phyloP scores from a whole-genome alignment of 1,140 invertebrate genomes.

The Limonius californicus region DNA sequence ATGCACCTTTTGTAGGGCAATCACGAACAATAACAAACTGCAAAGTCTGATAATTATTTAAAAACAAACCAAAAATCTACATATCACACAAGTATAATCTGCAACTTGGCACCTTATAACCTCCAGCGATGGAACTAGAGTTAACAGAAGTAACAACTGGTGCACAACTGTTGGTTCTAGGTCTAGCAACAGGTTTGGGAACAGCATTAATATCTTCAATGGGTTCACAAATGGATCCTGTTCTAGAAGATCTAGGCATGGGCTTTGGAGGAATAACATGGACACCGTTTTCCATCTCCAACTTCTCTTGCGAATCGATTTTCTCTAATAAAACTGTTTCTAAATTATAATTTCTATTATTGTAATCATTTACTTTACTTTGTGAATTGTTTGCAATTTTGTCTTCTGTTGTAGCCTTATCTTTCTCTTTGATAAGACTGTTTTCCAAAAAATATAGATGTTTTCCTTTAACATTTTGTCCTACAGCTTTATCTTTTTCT shows the following conservation, averaged over 20 bases:
- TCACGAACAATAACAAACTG: too few species aligned
- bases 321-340: not conserved
- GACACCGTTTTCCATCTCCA: not conserved
- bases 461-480: not conserved
- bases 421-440: constrained; percentile 33
- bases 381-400: constrained; percentile 18
- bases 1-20: too few species aligned
- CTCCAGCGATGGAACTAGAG: constrained; percentile 53
- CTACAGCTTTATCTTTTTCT: constrained; percentile 9
- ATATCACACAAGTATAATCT: too few species aligned
- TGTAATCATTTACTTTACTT: not conserved
- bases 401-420: constrained; percentile 29
- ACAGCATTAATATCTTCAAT: constrained; percentile 41
- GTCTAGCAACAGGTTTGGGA: constrained; percentile 69
- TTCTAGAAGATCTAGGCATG: constrained; percentile 63
- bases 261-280: constrained; percentile 64
- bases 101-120: constrained; percentile 67
- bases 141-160: constrained; percentile 50
- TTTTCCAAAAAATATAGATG: not conserved
- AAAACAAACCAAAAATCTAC: too few species aligned
- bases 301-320: not conserved
- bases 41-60: too few species aligned
- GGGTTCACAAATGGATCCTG: constrained; percentile 59
- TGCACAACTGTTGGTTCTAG: constrained; percentile 60
- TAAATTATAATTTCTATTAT: not conserved